Base-by-base conservation (phyloP, 2,113 vertebrate genomes). In the Neofelis nebulosa region DNA sequence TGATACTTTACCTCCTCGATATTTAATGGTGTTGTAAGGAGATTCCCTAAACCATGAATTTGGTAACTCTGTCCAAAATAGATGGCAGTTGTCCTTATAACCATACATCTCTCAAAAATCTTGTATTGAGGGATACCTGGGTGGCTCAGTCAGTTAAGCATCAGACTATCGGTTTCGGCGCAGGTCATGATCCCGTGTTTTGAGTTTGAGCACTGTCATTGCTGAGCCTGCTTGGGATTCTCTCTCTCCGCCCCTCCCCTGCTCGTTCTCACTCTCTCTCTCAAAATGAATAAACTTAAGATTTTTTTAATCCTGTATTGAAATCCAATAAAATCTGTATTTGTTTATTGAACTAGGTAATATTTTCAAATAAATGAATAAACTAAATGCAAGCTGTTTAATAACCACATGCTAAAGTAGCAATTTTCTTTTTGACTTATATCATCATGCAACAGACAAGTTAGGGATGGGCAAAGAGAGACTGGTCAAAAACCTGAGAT, bases 1-100 rank as follows among this genome's bases (percentile, higher is more conserved):
- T 74, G 31, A 25, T 23, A 80, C 5, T 86, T 66, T 27, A 50
- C 15, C 18, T 93, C 80, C 41, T 95, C 86, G 41, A 89, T 82
- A 91, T 85, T 89, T 96, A 82, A 55, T 12, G 71, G 33, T 48
- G 38, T 87, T 93, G 89, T 61, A 71, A 84, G 66, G 50, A 94
- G 45, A 89, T 61, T 57, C 38, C 4, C 57, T 89, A 61, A 78
- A 73, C 36, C 78, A 79, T 23, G 6, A 87, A 78, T 82, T 78
- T 33, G 5, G n/a, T 69, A 69, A 91, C 33, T 66, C 33, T 57
- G 14, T 78, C 57, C 79, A 79, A 90, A 94, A 74, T 45, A 69
- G 48, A 79, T 55, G 18, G 13, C 36, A 71, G 36, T 55, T 86
- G 48, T 71, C 66, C 52, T 79, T 29, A 1, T 45, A 96, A 85